A percentile compares a stretch with the other conserved stretches of the same genome.
phyloP scores from a whole-genome alignment of 2,888 invertebrate species.

The Erebia aethiops region DNA sequence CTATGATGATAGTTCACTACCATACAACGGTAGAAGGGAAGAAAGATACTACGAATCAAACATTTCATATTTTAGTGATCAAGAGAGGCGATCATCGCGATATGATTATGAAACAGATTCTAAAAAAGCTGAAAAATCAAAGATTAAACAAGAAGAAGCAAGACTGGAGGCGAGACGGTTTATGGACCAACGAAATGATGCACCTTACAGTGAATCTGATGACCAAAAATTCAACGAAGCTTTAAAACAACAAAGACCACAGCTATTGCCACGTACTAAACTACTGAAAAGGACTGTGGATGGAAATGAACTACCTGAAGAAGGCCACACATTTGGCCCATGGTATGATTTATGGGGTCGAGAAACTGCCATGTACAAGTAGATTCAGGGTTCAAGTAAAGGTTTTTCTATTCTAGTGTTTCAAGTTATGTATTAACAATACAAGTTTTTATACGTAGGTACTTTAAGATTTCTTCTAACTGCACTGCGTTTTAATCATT shows the following conservation, averaged over 20 bases:
- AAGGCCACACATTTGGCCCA: constrained; percentile 90
- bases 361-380: constrained; percentile 86
- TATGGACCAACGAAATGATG: constrained; percentile 69
- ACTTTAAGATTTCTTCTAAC: constrained; percentile 21
- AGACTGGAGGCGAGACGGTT: constrained; percentile 71
- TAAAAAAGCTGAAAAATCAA: constrained; percentile 79
- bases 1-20: constrained; percentile 75
- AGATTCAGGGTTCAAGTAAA: constrained; percentile 55
- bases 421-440: constrained; percentile 24
- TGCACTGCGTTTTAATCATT: constrained; percentile 3
- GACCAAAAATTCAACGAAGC: constrained; percentile 83
- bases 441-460: constrained; percentile 34
- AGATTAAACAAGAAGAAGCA: constrained; percentile 77
- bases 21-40: constrained; percentile 69
- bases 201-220: constrained; percentile 78
- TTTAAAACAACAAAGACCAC: constrained; percentile 78
- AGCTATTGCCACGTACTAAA: constrained; percentile 88
- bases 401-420: constrained; percentile 35
- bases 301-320: constrained; percentile 77
- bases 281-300: constrained; percentile 83
- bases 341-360: constrained; percentile 95
- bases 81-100: constrained; percentile 67
- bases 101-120: constrained; percentile 81
- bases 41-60: constrained; percentile 76
- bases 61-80: constrained; percentile 76